phyloP scores from a whole-genome alignment of 1,140 invertebrate genomes.

The Tetraneura akinire region DNA sequence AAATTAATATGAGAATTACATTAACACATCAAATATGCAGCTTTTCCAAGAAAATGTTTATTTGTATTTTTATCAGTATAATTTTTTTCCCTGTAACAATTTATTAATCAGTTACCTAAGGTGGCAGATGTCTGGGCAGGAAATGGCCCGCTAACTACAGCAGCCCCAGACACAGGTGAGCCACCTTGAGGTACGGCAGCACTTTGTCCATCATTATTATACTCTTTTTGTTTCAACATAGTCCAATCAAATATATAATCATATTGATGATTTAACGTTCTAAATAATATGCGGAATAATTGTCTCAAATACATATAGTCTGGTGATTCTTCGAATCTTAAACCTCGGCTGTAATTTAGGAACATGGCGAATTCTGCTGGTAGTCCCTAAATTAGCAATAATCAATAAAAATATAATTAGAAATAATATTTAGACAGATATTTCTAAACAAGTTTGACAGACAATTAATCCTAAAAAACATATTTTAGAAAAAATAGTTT shows the following conservation, averaged over 20 bases:
- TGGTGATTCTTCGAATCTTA: slow-evolving; percentile 93
- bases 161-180: slow-evolving; percentile 40
- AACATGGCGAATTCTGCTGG: slow-evolving; percentile 98
- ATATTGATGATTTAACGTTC: slow-evolving; percentile 98
- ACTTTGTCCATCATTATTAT: slow-evolving; percentile 46
- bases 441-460: too few species aligned
- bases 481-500: too few species aligned
- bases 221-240: slow-evolving; percentile 88
- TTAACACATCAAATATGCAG: neutral
- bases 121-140: slow-evolving; percentile 41
- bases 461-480: too few species aligned
- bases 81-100: neutral
- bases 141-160: slow-evolving; percentile 45
- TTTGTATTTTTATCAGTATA: slow-evolving; percentile 48
- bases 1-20: neutral
- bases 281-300: slow-evolving; percentile 96
- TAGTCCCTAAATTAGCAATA: slow-evolving; percentile 70
- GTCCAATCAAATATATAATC: slow-evolving; percentile 99
- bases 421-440: too few species aligned
- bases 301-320: slow-evolving; percentile 99
- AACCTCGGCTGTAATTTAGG: slow-evolving; percentile 93
- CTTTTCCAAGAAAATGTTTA: too few species aligned
- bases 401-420: too few species aligned
- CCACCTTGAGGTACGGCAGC: slow-evolving; percentile 42
- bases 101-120: slow-evolving; percentile 31